phyloP scores from a whole-genome alignment of 2,797 vertebrate genomes.

The Danio kyathit region DNA sequence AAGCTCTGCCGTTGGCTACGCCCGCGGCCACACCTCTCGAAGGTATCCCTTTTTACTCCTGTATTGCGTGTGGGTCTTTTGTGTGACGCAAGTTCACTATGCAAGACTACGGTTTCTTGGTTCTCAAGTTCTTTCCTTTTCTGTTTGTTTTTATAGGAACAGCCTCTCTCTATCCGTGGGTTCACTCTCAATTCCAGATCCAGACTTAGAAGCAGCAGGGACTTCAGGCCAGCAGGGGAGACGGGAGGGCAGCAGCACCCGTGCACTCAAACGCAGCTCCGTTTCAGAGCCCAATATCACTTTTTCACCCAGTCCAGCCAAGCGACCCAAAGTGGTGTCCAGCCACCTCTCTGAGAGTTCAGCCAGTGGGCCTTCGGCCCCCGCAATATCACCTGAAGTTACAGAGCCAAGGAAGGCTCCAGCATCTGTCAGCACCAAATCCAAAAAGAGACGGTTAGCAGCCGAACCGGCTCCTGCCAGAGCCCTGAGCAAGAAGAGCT shows the following conservation, averaged over 20 bases:
- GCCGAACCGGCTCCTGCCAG: constrained; percentile 80
- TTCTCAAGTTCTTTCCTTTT: constrained; percentile 13
- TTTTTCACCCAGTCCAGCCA: constrained; percentile 91
- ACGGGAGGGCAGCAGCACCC: constrained; percentile 85
- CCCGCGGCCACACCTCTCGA: constrained; percentile 98
- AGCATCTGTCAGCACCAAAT: constrained; percentile 74
- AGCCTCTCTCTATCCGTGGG: constrained; percentile 90
- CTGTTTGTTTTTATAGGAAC: constrained; percentile 83
- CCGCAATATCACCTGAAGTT: constrained; percentile 30
- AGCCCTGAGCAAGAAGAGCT: constrained; percentile 88
- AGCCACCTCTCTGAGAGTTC: constrained; percentile 60
- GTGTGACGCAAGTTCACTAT: not conserved
- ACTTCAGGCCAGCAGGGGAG: constrained; percentile 93
- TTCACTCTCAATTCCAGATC: constrained; percentile 89
- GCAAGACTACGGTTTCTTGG: not conserved
- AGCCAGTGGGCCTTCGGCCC: constrained; percentile 11
- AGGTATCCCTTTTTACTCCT: constrained; percentile 87
- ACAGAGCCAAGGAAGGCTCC: constrained; percentile 75
- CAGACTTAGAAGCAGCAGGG: constrained; percentile 88
- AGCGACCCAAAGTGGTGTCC: constrained; percentile 91
- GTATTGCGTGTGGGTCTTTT: constrained; percentile 19
- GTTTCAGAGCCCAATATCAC: constrained; percentile 93
- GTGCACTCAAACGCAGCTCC: constrained; percentile 94
- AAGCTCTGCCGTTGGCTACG: constrained; percentile 95
- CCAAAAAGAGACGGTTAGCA: constrained; percentile 90